These are phyloP conservation scores for Philopotamus ludificatus DNA, from an alignment of 1,140 invertebrate genomes.

Conservation along the genomic window DNA sequence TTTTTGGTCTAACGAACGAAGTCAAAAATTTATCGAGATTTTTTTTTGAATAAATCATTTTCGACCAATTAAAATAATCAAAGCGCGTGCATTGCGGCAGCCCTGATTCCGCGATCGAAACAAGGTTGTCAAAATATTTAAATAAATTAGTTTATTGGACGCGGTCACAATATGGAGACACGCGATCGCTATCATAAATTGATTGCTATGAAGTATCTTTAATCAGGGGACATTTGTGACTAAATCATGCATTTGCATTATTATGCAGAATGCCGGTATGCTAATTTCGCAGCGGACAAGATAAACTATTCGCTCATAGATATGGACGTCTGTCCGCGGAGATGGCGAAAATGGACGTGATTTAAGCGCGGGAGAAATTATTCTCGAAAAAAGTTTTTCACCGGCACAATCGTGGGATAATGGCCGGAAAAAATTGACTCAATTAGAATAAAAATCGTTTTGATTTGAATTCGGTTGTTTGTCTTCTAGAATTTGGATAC, in stretches of 20 bases:
- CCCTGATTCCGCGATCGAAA: no score
- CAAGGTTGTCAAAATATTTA: no score
- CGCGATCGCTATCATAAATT: slow-evolving; percentile 1
- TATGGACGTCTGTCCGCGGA: slow-evolving; percentile 13
- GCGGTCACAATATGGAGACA: not conserved
- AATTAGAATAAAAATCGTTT: slow-evolving; percentile 21
- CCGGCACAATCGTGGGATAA: not conserved
- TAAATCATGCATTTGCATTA: slow-evolving; percentile 20
- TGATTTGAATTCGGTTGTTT: slow-evolving; percentile 14
- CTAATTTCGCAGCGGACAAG: slow-evolving; percentile 16
- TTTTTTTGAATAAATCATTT: no score
- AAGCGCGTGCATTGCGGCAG: no score
- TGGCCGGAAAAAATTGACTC: not conserved
- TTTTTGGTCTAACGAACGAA: no score
- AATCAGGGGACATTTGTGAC: slow-evolving; percentile 14
- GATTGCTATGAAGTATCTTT: slow-evolving; percentile 9
- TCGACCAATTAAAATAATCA: no score
- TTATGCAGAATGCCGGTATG: slow-evolving; percentile 22
- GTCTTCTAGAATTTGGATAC: not conserved
- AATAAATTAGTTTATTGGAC: not conserved
- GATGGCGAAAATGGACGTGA: slow-evolving; percentile 25
- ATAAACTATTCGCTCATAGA: slow-evolving; percentile 21
- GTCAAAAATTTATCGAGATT: no score
- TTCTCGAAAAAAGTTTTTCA: not conserved
- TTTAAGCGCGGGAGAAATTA: slow-evolving; percentile 22